A percentile compares a stretch with the other conserved stretches of the same genome.
These are phyloP conservation scores for Psophia crepitans DNA, from an alignment of 2,113 vertebrate genomes.

Conservation along the genomic window DNA sequence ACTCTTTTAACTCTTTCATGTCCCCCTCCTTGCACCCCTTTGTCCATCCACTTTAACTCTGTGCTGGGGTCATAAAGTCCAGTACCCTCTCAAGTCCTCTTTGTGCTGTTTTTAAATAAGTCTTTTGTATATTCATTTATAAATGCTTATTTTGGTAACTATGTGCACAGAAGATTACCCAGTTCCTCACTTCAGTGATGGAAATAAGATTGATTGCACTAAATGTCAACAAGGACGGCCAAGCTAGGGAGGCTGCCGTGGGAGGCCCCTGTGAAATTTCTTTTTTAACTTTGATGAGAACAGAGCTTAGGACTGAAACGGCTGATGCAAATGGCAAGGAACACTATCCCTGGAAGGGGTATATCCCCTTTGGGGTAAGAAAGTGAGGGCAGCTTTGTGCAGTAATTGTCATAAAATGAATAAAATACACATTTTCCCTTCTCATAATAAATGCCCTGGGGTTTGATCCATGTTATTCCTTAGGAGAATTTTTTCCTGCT, in stretches of 20 bases:
- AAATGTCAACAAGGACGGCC: neutral
- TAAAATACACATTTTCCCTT: neutral
- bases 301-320: neutral
- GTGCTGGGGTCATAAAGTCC: conserved; percentile 15
- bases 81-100: conserved; percentile 22
- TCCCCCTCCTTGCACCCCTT: neutral
- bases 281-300: conserved; percentile 36
- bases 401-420: neutral
- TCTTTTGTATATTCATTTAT: conserved; percentile 14
- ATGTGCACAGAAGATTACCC: conserved; percentile 20
- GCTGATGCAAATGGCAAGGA: neutral
- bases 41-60: neutral
- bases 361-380: neutral
- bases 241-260: neutral
- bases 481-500: neutral
- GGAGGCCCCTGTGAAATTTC: neutral
- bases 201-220: conserved; percentile 39
- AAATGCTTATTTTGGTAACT: conserved; percentile 48
- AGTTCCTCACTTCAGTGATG: neutral
- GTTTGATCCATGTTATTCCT: neutral
- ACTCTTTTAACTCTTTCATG: neutral
- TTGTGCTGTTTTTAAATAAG: conserved; percentile 39
- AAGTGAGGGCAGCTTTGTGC: neutral
- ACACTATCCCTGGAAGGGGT: neutral
- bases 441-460: neutral